A percentile compares a stretch with the other conserved stretches of the same genome.
Evolutionary conservation across 2,797 vertebrate genomes (phyloP).

Genomic region (Crocodylus rhombifer): DNA sequence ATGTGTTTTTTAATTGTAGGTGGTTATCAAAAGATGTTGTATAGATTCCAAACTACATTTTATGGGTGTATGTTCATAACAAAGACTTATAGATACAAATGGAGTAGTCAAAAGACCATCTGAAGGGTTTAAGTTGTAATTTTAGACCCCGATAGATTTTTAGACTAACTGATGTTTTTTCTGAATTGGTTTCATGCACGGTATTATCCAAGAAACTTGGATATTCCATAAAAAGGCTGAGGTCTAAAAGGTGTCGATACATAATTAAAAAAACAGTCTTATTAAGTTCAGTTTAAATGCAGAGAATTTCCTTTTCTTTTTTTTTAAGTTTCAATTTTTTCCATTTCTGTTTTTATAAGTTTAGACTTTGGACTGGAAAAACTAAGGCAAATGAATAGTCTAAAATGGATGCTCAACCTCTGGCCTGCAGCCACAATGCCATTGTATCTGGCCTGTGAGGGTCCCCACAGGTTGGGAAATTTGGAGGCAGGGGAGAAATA

Average conservation of each 20-base stretch:
- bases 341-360: neutral
- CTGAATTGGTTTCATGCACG: neutral
- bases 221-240: neutral
- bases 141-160: neutral
- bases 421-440: too few species aligned
- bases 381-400: neutral
- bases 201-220: neutral
- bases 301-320: neutral
- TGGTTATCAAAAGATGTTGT: neutral
- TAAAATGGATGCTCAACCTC: neutral
- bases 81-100: neutral
- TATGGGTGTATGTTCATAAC: neutral
- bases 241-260: neutral
- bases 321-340: neutral
- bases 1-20: neutral
- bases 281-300: neutral
- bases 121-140: neutral
- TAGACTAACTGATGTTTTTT: neutral
- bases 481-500: too few species aligned
- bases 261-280: neutral
- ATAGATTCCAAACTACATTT: neutral
- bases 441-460: too few species aligned
- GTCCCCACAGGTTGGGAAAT: too few species aligned
- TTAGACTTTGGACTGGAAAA: neutral
- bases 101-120: neutral